These are phyloP conservation scores for Aphelocoma californica DNA, from an alignment of 2,797 vertebrate species.

Conservation along the genomic window DNA sequence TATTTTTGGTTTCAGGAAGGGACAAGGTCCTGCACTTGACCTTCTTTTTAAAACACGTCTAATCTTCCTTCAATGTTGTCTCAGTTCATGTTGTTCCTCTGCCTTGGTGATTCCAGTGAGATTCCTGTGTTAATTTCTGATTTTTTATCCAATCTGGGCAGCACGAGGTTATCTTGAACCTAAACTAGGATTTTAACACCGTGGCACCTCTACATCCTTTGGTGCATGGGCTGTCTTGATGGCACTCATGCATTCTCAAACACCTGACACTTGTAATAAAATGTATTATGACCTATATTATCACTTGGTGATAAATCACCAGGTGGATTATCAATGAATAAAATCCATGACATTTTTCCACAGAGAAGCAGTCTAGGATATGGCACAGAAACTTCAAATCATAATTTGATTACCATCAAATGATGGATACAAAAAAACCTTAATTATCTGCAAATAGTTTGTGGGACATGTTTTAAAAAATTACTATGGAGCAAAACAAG, in stretches of 20 bases:
- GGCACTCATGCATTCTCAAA: background rate
- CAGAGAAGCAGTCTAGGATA: background rate
- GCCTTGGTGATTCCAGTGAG: background rate
- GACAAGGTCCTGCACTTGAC: background rate
- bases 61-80: too few relatives aligned
- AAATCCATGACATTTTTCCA: background rate
- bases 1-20: background rate
- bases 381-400: background rate
- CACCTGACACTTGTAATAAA: background rate
- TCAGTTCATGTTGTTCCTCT: background rate
- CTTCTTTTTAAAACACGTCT: background rate
- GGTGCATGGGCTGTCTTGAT: background rate
- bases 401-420: background rate
- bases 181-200: background rate
- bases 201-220: background rate
- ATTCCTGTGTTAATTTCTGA: background rate
- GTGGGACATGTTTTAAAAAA: background rate
- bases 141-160: background rate
- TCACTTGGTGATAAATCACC: background rate
- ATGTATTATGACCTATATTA: background rate
- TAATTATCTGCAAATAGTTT: background rate
- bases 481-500: background rate
- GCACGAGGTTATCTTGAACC: background rate
- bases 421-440: background rate
- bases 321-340: background rate